A percentile compares a stretch with the other conserved stretches of the same genome.
These are phyloP conservation scores for Geococcyx californianus DNA, from an alignment of 2,113 vertebrate species.

Conservation along the genomic window DNA sequence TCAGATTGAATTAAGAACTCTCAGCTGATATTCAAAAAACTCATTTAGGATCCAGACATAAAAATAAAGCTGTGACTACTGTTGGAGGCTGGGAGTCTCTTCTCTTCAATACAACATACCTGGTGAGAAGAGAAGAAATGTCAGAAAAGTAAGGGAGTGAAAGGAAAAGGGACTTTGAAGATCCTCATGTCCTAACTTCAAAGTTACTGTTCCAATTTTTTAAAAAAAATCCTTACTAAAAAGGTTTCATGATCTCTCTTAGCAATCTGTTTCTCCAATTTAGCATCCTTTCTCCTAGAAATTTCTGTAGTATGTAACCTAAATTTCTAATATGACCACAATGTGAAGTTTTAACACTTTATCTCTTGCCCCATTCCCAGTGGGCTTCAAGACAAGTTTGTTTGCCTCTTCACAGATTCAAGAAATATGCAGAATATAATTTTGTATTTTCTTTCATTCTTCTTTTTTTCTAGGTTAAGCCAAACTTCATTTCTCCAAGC, in stretches of 20 bases:
- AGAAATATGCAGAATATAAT: not conserved
- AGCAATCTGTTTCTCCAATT: not conserved
- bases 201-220: not conserved
- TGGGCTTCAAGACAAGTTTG: not conserved
- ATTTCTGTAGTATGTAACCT: not conserved
- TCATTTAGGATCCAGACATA: not conserved
- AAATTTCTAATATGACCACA: not conserved
- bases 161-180: not conserved
- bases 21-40: not conserved
- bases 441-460: not conserved
- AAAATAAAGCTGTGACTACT: not conserved
- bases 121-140: not conserved
- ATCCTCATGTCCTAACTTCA: not conserved
- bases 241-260: not conserved
- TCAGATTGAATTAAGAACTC: not conserved
- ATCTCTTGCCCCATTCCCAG: not conserved
- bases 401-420: not conserved
- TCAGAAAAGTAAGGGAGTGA: not conserved
- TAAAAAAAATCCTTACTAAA: not conserved
- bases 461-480: not conserved
- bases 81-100: not conserved
- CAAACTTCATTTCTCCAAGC: not conserved
- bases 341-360: not conserved
- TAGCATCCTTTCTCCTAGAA: not conserved
- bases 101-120: not conserved